phyloP scores from a whole-genome alignment of 2,888 invertebrate species.

The Philereme vetulata region DNA sequence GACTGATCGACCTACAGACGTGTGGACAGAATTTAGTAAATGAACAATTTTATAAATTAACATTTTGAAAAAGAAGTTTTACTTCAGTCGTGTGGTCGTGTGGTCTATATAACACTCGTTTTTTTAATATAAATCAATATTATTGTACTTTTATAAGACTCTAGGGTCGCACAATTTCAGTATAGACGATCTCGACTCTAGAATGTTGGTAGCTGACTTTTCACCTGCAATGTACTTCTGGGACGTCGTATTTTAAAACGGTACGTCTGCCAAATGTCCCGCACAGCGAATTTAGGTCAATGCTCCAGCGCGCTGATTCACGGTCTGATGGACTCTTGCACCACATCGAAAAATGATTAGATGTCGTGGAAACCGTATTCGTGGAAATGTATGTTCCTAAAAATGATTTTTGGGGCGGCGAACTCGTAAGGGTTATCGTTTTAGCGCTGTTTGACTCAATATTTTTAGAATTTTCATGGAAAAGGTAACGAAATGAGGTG shows the following conservation, averaged over 20 bases:
- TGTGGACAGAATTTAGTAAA: too few relatives aligned
- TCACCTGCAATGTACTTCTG: slow-evolving; percentile 31
- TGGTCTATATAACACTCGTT: too few relatives aligned
- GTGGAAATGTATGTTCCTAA: slow-evolving; percentile 12
- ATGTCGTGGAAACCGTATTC: slow-evolving; percentile 21
- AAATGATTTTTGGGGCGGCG: slow-evolving; percentile 12
- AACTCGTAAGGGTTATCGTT: slow-evolving; percentile 9
- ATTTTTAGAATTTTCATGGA: slow-evolving; percentile 11
- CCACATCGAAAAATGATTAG: slow-evolving; percentile 35
- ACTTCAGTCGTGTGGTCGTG: too few relatives aligned
- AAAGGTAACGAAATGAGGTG: not conserved
- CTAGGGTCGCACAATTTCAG: too few relatives aligned
- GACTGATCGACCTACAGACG: too few relatives aligned
- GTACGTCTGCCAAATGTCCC: slow-evolving; percentile 72
- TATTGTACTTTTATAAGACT: too few relatives aligned
- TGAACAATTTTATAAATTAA: too few relatives aligned
- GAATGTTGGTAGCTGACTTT: slow-evolving; percentile 12
- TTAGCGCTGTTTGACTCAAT: slow-evolving; percentile 1
- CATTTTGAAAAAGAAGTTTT: too few relatives aligned
- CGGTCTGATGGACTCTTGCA: slow-evolving; percentile 40
- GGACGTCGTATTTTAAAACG: slow-evolving; percentile 64
- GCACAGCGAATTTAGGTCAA: slow-evolving; percentile 71
- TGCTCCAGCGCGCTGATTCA: slow-evolving; percentile 69
- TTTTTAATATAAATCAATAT: too few relatives aligned
- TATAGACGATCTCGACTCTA: not conserved